phyloP scores from a whole-genome alignment of 2,888 invertebrate species.

The Bembecia ichneumoniformis region DNA sequence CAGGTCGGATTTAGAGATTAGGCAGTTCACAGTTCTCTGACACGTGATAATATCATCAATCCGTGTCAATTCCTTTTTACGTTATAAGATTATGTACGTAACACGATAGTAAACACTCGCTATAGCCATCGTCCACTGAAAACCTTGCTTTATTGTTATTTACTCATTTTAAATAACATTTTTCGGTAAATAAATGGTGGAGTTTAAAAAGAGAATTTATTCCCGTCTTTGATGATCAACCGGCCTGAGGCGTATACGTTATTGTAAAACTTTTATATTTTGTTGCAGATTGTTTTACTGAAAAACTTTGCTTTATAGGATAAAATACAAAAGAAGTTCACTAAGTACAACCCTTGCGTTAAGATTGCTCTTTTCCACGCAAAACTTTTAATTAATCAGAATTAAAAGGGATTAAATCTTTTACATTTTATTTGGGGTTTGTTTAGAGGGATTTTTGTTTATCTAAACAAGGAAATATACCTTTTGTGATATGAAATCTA shows the following conservation, averaged over 20 bases:
- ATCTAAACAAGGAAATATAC: no score
- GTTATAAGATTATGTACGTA: background rate
- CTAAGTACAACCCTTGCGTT: constrained; percentile 57
- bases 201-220: constrained; percentile 47
- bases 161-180: constrained; percentile 30
- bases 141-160: constrained; percentile 25
- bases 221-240: constrained; percentile 49
- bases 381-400: constrained; percentile 68
- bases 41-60: background rate
- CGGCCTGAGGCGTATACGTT: constrained; percentile 62
- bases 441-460: constrained; percentile 1
- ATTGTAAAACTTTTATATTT: constrained; percentile 70
- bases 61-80: background rate
- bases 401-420: constrained; percentile 37
- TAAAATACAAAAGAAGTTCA: constrained; percentile 66
- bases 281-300: constrained; percentile 65
- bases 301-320: constrained; percentile 62
- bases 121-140: constrained; percentile 2
- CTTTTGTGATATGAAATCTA: no score
- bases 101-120: background rate
- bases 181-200: constrained; percentile 33
- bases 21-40: background rate
- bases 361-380: constrained; percentile 51
- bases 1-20: background rate
- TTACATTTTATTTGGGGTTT: constrained; percentile 6